Percentiles rank a stretch among this genome's conserved stretches.
Evolutionary conservation across 2,113 vertebrate species (phyloP).

Genomic region (Gallinago jamesoni): DNA sequence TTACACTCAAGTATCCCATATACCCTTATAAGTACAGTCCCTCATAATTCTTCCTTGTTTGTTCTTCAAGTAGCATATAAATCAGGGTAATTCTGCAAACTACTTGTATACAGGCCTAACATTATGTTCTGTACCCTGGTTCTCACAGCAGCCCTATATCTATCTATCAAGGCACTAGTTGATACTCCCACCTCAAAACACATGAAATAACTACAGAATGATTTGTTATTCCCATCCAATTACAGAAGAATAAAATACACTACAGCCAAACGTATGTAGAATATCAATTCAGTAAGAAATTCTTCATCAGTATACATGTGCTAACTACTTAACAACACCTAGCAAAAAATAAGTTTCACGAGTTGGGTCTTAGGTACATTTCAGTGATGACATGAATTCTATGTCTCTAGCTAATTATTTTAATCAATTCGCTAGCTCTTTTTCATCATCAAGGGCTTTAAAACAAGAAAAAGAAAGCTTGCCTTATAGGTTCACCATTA

Average conservation of each 20-base stretch:
- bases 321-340: not conserved
- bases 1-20: not conserved
- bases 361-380: not conserved
- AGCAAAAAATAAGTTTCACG: not conserved
- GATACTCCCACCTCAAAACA: not conserved
- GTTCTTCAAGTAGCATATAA: not conserved
- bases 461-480: not conserved
- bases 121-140: not conserved
- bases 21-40: not conserved
- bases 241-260: not conserved
- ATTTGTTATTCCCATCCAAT: not conserved
- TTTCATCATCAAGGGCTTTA: not conserved
- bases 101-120: not conserved
- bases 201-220: not conserved
- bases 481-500: not conserved
- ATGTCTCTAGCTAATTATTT: not conserved
- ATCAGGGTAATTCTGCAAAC: not conserved
- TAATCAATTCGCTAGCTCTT: not conserved
- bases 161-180: not conserved
- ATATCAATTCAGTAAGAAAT: too few species aligned
- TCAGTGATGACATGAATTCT: not conserved
- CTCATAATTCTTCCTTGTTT: not conserved
- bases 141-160: not conserved
- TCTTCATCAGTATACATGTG: too few species aligned
- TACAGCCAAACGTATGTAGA: too few species aligned